Conservation (phyloP, 2,797 vertebrate species). For the Limnodromus scolopaceus region DNA sequence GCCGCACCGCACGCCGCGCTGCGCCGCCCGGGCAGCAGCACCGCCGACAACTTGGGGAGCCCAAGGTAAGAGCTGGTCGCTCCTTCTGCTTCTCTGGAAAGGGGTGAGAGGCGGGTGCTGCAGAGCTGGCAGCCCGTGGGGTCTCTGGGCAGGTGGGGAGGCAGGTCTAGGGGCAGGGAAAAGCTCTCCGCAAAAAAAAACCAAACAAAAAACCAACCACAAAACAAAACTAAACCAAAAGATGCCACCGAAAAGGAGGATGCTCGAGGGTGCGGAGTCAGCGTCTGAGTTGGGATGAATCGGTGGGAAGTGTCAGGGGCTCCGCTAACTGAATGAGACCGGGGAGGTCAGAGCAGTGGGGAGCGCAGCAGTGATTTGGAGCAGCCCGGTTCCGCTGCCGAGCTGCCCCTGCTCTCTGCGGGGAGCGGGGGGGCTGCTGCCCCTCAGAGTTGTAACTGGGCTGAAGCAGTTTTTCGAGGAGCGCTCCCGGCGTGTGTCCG, state of each 20-base stretch:
- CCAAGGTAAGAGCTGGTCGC: conserved; percentile 55
- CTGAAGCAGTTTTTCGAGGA: neutral
- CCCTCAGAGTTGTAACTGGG: accelerated
- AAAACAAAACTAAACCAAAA: neutral
- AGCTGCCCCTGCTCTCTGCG: accelerated
- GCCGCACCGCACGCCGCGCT: neutral
- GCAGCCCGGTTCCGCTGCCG: accelerated
- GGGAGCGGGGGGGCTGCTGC: neutral
- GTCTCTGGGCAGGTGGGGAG: no score
- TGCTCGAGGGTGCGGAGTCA: neutral
- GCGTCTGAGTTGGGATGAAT: neutral
- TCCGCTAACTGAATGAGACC: neutral
- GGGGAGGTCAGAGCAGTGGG: neutral
- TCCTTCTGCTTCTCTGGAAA: accelerated
- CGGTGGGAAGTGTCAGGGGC: neutral
- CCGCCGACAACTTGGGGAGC: neutral
- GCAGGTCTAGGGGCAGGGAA: neutral
- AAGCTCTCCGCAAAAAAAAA: neutral
- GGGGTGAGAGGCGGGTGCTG: neutral
- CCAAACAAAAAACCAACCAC: neutral
- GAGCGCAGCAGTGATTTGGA: accelerated
- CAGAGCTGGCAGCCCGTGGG: neutral
- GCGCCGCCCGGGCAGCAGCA: neutral
- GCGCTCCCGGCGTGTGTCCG: accelerated
- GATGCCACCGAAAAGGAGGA: neutral